Percentiles rank a stretch among this genome's conserved stretches.
These are phyloP conservation scores for Thalassoma bifasciatum DNA, from an alignment of 2,113 vertebrate genomes.

Conservation along the genomic window DNA sequence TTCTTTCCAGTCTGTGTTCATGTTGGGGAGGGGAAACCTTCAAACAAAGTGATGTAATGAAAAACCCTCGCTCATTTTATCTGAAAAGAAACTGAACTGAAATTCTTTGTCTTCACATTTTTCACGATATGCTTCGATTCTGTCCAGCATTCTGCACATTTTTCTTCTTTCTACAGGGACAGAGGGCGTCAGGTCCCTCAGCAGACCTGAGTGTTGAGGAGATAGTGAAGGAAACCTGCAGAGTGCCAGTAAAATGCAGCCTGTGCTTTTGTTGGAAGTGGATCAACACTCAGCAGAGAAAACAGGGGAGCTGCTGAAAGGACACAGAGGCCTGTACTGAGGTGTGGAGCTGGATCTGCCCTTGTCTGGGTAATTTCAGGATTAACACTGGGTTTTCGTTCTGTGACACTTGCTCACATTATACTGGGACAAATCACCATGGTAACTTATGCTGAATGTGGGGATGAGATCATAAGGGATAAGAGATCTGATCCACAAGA, in stretches of 20 bases:
- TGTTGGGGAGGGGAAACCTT: constrained; percentile 51
- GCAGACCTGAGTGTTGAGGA: constrained; percentile 30
- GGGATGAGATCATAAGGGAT: too few species aligned
- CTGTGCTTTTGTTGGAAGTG: constrained; percentile 71
- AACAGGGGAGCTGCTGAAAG: constrained; percentile 50
- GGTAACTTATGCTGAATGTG: too few species aligned
- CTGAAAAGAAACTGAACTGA: constrained; percentile 2
- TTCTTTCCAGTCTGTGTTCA: constrained; percentile 17
- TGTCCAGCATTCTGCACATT: constrained; percentile 14
- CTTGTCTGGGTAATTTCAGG: too few species aligned
- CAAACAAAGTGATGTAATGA: constrained; percentile 49
- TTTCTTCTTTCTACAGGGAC: constrained; percentile 23
- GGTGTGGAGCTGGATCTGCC: too few species aligned
- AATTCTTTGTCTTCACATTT: constrained; percentile 19
- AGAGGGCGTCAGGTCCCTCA: constrained; percentile 28
- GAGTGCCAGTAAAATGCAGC: constrained; percentile 46
- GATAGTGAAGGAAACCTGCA: constrained; percentile 60
- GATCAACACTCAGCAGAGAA: constrained; percentile 55
- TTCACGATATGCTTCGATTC: constrained; percentile 14
- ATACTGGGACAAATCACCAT: too few species aligned
- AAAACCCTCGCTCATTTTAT: constrained; percentile 11
- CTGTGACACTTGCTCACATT: too few species aligned
- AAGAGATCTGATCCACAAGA: not conserved
- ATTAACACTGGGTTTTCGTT: too few species aligned
- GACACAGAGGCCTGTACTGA: constrained; percentile 66